These are phyloP conservation scores for Coleophora flavipennella DNA, from an alignment of 2,888 invertebrate genomes.

Conservation along the genomic window DNA sequence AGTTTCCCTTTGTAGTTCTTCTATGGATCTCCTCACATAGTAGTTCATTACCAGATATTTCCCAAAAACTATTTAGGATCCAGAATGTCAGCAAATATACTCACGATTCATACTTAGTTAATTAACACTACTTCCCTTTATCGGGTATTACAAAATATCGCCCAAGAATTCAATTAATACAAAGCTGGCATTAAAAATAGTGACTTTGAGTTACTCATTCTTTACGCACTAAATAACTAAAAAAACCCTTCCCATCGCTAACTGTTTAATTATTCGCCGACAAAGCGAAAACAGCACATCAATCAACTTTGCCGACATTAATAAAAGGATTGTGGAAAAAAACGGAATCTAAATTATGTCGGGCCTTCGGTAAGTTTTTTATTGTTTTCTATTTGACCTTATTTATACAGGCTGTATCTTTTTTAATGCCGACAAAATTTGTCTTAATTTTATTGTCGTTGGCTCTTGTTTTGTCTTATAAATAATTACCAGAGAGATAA, in stretches of 20 bases:
- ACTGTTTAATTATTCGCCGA: slow-evolving; percentile 47
- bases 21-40: too few species aligned
- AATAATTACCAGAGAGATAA: too few species aligned
- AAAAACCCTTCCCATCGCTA: slow-evolving; percentile 15
- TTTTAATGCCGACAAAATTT: neutral
- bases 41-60: too few species aligned
- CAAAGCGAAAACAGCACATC: slow-evolving; percentile 45
- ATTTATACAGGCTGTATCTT: too few species aligned
- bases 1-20: too few species aligned
- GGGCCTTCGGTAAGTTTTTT: neutral
- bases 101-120: too few species aligned
- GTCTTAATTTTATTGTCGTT: neutral
- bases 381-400: too few species aligned
- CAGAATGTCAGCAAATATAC: too few species aligned
- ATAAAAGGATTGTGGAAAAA: slow-evolving; percentile 6
- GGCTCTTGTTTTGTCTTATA: neutral
- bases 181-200: neutral
- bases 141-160: too few species aligned
- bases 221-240: slow-evolving; percentile 10
- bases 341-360: neutral
- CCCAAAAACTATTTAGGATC: too few species aligned
- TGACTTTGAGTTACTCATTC: neutral
- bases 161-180: too few species aligned
- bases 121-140: too few species aligned
- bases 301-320: slow-evolving; percentile 32